A percentile compares a stretch with the other conserved stretches of the same genome.
Conservation (phyloP, 2,113 vertebrate species). For the Chunga burmeisteri region DNA sequence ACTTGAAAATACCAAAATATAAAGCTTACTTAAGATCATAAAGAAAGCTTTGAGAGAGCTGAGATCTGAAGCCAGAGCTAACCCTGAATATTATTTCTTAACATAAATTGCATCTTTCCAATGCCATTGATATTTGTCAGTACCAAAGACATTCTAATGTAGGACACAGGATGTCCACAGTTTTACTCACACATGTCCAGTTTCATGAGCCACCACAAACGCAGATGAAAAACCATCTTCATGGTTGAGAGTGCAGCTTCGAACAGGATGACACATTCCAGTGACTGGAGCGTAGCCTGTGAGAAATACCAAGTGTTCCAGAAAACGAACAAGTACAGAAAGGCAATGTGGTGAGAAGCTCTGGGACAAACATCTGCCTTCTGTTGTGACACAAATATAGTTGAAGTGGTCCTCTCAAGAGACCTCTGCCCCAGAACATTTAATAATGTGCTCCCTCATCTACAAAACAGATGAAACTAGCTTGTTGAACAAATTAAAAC, state of each 20-base stretch:
- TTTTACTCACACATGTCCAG: conserved; percentile 94
- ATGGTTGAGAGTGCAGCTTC: conserved; percentile 97
- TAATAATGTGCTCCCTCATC: background rate
- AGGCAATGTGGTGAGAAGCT: background rate
- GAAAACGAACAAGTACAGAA: background rate
- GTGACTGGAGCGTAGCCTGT: conserved; percentile 96
- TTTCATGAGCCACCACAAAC: conserved; percentile 97
- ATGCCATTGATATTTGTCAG: background rate
- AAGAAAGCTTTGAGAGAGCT: background rate
- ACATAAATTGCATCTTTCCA: background rate
- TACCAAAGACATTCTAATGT: background rate
- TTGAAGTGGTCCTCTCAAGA: background rate
- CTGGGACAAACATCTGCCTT: background rate
- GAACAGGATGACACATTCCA: conserved; percentile 96
- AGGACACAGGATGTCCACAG: background rate
- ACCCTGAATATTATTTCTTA: background rate
- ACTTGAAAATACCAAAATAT: background rate
- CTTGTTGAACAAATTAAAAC: background rate
- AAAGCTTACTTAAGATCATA: background rate
- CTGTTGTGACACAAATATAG: background rate
- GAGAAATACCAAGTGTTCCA: background rate
- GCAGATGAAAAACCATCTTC: conserved; percentile 98
- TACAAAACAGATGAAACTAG: background rate
- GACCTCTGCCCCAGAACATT: background rate
- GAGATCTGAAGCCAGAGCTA: background rate